These are phyloP conservation scores for Carettochelys insculpta DNA, from an alignment of 2,113 vertebrate genomes.

Conservation along the genomic window DNA sequence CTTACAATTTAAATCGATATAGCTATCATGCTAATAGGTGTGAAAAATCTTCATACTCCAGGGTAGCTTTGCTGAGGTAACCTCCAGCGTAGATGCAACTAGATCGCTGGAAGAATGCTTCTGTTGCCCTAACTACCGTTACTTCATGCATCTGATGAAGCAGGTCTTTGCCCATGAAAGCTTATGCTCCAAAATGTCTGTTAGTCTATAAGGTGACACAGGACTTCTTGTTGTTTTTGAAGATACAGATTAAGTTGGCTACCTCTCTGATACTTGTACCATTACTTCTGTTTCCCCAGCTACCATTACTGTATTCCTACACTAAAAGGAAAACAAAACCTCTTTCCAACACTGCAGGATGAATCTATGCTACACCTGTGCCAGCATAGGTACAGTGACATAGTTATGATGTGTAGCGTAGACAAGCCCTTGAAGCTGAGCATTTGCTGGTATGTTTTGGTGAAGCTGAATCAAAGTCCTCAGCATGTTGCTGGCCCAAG, in stretches of 20 bases:
- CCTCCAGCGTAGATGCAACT: neutral
- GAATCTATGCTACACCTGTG: neutral
- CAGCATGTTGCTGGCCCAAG: neutral
- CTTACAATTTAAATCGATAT: neutral
- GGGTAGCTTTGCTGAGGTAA: neutral
- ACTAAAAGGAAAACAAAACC: neutral
- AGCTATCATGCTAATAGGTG: neutral
- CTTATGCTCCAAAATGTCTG: no score
- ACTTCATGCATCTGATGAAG: no score
- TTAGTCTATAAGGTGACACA: no score
- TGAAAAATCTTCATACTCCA: neutral
- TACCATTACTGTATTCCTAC: neutral
- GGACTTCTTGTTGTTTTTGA: no score
- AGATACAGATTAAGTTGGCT: no score
- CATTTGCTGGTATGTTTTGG: neutral
- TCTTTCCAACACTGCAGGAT: neutral
- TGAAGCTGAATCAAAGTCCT: neutral
- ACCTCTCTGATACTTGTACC: no score
- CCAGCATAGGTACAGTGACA: neutral
- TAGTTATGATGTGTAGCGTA: neutral
- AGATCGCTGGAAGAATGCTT: neutral
- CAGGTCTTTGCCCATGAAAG: no score
- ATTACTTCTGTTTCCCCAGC: no score
- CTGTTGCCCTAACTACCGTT: no score
- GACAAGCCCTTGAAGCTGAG: neutral